Evolutionary conservation across 2,797 vertebrate genomes (phyloP), one percentile per base, ranked within the genome.

Genomic region (Thaleichthys pacificus): DNA sequence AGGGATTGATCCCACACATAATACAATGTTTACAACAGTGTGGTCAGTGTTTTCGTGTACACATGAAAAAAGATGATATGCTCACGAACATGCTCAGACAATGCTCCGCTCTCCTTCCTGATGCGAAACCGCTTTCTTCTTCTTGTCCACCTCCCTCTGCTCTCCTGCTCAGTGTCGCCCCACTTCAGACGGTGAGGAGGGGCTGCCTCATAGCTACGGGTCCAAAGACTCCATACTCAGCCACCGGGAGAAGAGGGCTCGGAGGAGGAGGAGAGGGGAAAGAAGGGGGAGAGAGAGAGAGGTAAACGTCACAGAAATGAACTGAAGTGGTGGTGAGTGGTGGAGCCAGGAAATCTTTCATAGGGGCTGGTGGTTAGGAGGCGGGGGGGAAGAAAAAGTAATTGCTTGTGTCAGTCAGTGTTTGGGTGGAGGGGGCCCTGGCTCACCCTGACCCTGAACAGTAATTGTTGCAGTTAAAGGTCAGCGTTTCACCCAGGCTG

Each of bases 151-250:
- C 24, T 26, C 58, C 63, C 19, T 75, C 70, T 77, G 42, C 42
- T 47, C 8, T 6, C 66, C 67, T 67, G 30, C 70, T 66, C 61
- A 93, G 91, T 93, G 92, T 85, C 90, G 70, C 87, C 83, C 78
- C 77, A n/a, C 84, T 12, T 87, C 90, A 71, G 91, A 91, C 77
- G 87, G 87, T 58, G 86, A 93, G 77, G 91, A 61, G 72, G 87
- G 75, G 19, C 81, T 88, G 65, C 87, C 86, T 67, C 77, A 74
- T 61, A 86, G 83, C 51, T 93, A 90, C 86, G 84, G 90, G 61
- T 93, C 91, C 71, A 85, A 86, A 81, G 91, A 93, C 72, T 84
- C 89, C 65, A 90, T 93, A 81, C 88, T 93, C 75, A 89, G 73
- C 64, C 74, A 78, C 0, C 71, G 74, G 28, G 70, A 69, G 9